Percentiles rank a stretch among this genome's conserved stretches.
Evolutionary conservation across 2,888 invertebrate genomes (phyloP).

Genomic region (Coecobrya sp.): DNA sequence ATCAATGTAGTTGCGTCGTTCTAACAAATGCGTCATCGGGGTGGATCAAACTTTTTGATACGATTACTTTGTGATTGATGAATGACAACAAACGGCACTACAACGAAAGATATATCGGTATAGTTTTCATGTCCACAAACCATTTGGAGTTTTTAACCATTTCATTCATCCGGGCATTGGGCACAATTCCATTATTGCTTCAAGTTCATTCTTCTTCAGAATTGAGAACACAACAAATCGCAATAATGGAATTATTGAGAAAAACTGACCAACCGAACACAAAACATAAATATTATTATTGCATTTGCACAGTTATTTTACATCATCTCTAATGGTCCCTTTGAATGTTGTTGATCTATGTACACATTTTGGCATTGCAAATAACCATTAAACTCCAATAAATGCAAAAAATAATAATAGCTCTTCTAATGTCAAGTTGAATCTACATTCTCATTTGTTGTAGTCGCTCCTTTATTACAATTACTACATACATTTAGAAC

Average conservation of each 20-base stretch:
- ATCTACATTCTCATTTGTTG: background rate
- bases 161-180: background rate
- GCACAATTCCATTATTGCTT: background rate
- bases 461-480: background rate
- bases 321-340: background rate
- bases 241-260: background rate
- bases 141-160: slow-evolving; percentile 55
- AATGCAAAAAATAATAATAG: background rate
- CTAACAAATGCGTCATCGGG: slow-evolving; percentile 4
- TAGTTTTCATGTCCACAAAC: slow-evolving; percentile 77
- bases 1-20: too few relatives aligned
- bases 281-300: background rate
- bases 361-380: slow-evolving; percentile 7
- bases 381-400: slow-evolving; percentile 31
- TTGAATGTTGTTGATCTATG: too few relatives aligned
- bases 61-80: slow-evolving; percentile 64
- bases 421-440: background rate
- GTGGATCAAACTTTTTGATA: slow-evolving; percentile 60
- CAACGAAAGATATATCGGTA: too few relatives aligned
- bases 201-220: background rate
- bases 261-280: background rate
- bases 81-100: slow-evolving; percentile 79
- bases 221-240: too few relatives aligned
- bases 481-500: too few relatives aligned
- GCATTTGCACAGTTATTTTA: too few relatives aligned